phyloP scores from a whole-genome alignment of 2,113 vertebrate species.

The Hydrolagus affinis region DNA sequence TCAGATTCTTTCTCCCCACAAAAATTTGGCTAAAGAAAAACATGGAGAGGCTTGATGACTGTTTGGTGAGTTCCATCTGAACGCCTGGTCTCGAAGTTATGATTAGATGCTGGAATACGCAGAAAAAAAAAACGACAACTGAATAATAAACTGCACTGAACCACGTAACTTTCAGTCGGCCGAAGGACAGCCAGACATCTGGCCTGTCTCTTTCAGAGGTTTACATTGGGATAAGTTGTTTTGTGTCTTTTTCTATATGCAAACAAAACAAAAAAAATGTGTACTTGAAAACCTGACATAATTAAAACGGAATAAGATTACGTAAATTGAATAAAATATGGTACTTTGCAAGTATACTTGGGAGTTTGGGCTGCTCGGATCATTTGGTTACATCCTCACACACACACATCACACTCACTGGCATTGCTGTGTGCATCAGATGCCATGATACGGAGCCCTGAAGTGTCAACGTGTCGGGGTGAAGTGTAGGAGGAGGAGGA shows the following conservation, averaged over 20 bases:
- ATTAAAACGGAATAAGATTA: no score
- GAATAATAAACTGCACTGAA: neutral
- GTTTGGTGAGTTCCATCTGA: no score
- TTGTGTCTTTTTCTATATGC: neutral
- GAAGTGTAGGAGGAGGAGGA: neutral
- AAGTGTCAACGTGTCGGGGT: neutral
- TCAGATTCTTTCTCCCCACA: no score
- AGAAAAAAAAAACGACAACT: neutral
- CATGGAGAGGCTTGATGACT: no score
- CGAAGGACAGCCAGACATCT: neutral
- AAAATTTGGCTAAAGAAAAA: no score
- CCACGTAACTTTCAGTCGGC: neutral
- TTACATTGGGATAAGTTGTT: neutral
- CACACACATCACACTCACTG: neutral
- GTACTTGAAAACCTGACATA: neutral
- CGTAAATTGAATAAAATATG: neutral
- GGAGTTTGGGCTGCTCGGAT: neutral
- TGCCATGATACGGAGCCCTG: neutral
- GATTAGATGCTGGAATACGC: no score
- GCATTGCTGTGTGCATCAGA: neutral
- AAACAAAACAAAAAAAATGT: neutral
- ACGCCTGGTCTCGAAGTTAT: no score
- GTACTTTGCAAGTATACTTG: neutral
- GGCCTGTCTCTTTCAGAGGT: neutral
- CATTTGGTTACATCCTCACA: neutral